Evolutionary conservation across 2,888 invertebrate genomes (phyloP).

Genomic region (Petrolisthes cinctipes): DNA sequence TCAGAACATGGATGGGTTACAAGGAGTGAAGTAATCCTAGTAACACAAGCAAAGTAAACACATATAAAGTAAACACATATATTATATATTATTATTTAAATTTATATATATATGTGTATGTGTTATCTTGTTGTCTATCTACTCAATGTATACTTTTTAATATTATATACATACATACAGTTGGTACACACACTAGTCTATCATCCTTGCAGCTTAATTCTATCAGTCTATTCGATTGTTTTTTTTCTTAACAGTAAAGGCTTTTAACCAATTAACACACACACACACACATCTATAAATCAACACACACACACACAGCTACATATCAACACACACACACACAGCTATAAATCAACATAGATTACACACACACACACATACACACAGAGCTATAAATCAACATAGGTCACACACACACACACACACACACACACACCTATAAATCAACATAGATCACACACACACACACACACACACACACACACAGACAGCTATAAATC

Average conservation of each 20-base stretch:
- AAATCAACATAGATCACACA: background rate
- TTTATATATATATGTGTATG: conserved; percentile 17
- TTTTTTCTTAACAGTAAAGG: no score
- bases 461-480: background rate
- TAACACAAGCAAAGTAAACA: background rate
- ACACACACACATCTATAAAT: background rate
- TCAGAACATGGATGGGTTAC: background rate
- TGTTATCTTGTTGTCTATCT: background rate
- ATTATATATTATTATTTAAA: background rate
- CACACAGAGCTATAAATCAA: background rate
- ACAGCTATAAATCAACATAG: background rate
- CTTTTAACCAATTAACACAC: background rate
- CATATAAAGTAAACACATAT: background rate
- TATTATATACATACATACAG: no score
- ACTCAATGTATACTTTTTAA: no score
- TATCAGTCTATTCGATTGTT: no score
- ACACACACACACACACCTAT: no score
- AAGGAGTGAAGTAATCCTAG: background rate
- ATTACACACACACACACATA: background rate
- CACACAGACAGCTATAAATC: background rate
- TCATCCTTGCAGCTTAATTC: no score
- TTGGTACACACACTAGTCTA: no score
- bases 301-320: background rate
- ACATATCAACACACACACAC: no score
- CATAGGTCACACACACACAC: background rate